phyloP scores from a whole-genome alignment of 2,888 invertebrate species.

The Schizaphis graminum region DNA sequence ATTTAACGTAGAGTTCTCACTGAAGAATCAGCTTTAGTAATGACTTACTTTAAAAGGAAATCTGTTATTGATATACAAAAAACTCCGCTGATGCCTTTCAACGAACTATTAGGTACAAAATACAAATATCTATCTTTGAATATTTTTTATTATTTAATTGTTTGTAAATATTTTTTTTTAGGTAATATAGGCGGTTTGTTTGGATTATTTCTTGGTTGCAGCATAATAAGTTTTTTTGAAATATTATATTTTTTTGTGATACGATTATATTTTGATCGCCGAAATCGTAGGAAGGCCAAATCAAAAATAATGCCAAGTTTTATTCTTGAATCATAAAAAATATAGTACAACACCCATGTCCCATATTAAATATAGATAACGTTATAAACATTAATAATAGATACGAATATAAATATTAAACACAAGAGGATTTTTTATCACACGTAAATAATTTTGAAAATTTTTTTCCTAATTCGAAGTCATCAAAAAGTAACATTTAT shows the following conservation, averaged over 20 bases:
- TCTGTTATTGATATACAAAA: conserved; percentile 34
- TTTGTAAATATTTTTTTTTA: conserved; percentile 51
- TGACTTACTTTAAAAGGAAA: conserved; percentile 61
- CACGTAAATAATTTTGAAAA: not conserved
- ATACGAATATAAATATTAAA: not conserved
- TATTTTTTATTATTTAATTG: not conserved
- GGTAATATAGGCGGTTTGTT: conserved; percentile 68
- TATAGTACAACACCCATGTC: not conserved
- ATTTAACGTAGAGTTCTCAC: not conserved
- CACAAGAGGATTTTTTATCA: not conserved
- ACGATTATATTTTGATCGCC: conserved; percentile 62
- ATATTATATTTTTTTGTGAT: conserved; percentile 68
- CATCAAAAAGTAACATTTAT: not conserved
- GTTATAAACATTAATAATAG: not conserved
- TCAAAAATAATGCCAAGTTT: conserved; percentile 47
- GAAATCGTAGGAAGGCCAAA: conserved; percentile 14
- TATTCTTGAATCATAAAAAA: not conserved
- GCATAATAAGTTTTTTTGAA: conserved; percentile 68
- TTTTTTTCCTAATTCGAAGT: not conserved
- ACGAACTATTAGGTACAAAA: conserved; percentile 65
- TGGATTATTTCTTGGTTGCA: conserved; percentile 68
- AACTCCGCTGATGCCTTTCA: conserved; percentile 66
- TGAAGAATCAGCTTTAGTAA: conserved; percentile 37
- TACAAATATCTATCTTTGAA: not conserved
- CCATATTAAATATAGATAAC: not conserved